These are phyloP conservation scores for Squalus acanthias DNA, from an alignment of 2,797 vertebrate species.

Conservation along the genomic window DNA sequence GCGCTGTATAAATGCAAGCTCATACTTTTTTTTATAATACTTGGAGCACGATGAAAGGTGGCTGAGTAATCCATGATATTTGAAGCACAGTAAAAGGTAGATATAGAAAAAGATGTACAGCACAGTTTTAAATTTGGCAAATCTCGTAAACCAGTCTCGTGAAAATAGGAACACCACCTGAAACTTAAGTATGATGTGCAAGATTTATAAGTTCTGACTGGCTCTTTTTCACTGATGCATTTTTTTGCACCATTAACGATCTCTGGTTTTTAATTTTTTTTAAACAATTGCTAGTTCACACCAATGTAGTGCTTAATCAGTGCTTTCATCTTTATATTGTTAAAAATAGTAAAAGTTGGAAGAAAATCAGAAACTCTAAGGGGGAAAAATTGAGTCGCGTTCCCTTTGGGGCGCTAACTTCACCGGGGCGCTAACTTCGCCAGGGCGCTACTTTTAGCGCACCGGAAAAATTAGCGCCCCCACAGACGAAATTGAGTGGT, in stretches of 20 bases:
- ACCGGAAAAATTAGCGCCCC: too few species aligned
- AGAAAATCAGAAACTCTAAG: not conserved
- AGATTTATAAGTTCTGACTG: not conserved
- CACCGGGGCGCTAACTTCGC: too few species aligned
- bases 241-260: not conserved
- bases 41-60: not conserved
- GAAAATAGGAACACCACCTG: not conserved
- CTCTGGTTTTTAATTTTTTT: not conserved
- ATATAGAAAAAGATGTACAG: not conserved
- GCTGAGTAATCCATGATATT: not conserved
- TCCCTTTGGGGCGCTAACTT: too few species aligned
- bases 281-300: not conserved
- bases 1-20: not conserved
- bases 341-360: not conserved
- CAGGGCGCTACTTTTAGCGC: too few species aligned
- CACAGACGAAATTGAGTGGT: too few species aligned
- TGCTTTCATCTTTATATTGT: not conserved
- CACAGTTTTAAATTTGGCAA: not conserved
- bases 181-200: too few species aligned
- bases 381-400: too few species aligned
- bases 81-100: not conserved
- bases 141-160: not conserved
- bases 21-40: not conserved
- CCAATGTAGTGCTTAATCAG: not conserved
- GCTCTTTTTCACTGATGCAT: not conserved